Conservation (phyloP, 2,797 vertebrate species). For the Pipistrellus kuhlii region DNA sequence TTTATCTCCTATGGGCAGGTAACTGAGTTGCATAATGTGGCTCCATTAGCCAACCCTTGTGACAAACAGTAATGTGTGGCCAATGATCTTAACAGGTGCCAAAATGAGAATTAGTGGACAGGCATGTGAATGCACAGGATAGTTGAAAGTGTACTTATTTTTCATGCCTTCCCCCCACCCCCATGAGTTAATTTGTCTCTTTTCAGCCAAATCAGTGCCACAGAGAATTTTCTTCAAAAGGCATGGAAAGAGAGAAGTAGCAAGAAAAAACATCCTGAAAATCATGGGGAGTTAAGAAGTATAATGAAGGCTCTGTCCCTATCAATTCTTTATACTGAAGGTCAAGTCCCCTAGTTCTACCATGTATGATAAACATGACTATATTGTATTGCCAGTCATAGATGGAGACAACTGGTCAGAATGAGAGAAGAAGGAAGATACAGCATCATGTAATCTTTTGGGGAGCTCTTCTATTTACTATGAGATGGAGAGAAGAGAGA, state of each 20-base stretch:
- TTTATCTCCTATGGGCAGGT: neutral
- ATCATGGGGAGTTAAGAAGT: neutral
- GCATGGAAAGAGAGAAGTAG: neutral
- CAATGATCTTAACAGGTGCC: constrained; percentile 15
- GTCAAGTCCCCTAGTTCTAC: neutral
- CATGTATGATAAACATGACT: neutral
- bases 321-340: neutral
- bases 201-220: constrained; percentile 34
- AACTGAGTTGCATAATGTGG: neutral
- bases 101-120: constrained; percentile 17
- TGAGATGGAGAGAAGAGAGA: neutral
- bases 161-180: neutral
- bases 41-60: neutral
- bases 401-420: neutral
- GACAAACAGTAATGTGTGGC: constrained; percentile 1
- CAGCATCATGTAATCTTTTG: neutral
- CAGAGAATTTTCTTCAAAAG: constrained; percentile 51
- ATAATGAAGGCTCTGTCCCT: neutral
- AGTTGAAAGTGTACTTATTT: neutral
- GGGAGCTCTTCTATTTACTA: constrained; percentile 4
- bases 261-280: constrained; percentile 48
- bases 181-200: neutral
- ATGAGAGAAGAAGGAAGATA: neutral
- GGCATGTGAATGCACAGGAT: neutral
- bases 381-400: neutral